Evolutionary conservation across 2,888 invertebrate species (phyloP).

Genomic region (Nezara viridula): DNA sequence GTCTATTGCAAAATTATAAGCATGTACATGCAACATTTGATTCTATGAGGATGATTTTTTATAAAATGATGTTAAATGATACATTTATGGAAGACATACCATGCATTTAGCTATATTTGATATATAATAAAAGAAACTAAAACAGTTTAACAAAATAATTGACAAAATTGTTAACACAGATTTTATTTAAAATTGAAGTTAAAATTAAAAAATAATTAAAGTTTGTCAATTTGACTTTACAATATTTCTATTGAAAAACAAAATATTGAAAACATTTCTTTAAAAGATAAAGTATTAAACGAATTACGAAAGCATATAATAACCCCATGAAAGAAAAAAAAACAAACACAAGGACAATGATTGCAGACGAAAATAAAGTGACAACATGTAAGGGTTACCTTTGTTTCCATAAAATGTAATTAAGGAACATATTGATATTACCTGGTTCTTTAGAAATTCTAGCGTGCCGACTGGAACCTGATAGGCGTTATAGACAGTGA

Average conservation of each 20-base stretch:
- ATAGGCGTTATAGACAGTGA: conserved; percentile 79
- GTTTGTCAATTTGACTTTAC: background rate
- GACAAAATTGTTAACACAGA: background rate
- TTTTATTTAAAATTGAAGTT: background rate
- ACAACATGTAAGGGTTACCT: conserved; percentile 56
- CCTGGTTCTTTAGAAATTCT: conserved; percentile 78
- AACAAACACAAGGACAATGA: conserved; percentile 52
- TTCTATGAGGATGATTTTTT: background rate
- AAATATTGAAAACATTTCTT: background rate
- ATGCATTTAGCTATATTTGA: conserved; percentile 36
- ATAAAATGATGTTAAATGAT: conserved; percentile 32
- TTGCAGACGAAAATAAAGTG: conserved; percentile 17
- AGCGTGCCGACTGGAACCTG: conserved; percentile 78
- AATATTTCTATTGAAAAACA: too few relatives aligned
- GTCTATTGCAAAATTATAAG: background rate
- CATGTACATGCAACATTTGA: conserved; percentile 44
- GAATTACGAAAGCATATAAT: conserved; percentile 43
- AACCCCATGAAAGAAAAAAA: too few relatives aligned
- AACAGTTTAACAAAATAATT: background rate
- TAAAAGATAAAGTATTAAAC: conserved; percentile 22
- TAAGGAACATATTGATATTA: conserved; percentile 68
- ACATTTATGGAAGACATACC: background rate
- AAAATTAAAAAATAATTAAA: background rate
- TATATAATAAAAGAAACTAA: conserved; percentile 52
- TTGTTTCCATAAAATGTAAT: conserved; percentile 52